Percentiles rank a stretch among this genome's conserved stretches.
These are phyloP conservation scores for Zaprionus ghesquierei DNA, from an alignment of 1,140 invertebrate genomes.

Conservation along the genomic window DNA sequence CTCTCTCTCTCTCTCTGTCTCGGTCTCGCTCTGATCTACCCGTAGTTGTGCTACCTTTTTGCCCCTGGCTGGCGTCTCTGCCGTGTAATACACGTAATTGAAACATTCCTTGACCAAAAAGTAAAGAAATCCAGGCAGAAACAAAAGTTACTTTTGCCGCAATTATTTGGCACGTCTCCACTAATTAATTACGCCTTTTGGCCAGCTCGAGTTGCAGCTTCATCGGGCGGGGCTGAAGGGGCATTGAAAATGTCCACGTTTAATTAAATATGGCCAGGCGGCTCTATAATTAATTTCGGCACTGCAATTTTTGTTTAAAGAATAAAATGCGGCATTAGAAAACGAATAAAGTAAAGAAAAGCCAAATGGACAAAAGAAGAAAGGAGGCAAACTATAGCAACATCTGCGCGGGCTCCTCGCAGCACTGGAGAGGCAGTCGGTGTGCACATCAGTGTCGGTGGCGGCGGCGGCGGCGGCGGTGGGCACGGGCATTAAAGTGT, in stretches of 20 bases:
- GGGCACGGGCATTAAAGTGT: constrained; percentile 75
- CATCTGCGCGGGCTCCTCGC: constrained; percentile 52
- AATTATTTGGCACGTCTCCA: constrained; percentile 78
- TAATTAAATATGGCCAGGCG: constrained; percentile 75
- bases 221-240: background rate
- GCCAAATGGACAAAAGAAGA: constrained; percentile 20
- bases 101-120: constrained; percentile 74
- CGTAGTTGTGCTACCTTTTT: background rate
- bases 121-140: constrained; percentile 49
- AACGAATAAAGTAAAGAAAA: constrained; percentile 23
- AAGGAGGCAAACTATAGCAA: constrained; percentile 57
- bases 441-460: too few species aligned
- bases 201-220: constrained; percentile 33
- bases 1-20: background rate
- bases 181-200: constrained; percentile 80
- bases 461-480: constrained; percentile 18
- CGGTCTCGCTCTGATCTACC: background rate
- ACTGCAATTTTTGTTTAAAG: constrained; percentile 76
- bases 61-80: background rate
- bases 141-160: constrained; percentile 73
- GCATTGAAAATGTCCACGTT: constrained; percentile 74
- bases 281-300: constrained; percentile 78
- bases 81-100: constrained; percentile 72
- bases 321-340: constrained; percentile 65
- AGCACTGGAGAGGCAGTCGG: constrained; percentile 19